Conservation (phyloP, 2,797 vertebrate species). For the Manis pentadactyla region DNA sequence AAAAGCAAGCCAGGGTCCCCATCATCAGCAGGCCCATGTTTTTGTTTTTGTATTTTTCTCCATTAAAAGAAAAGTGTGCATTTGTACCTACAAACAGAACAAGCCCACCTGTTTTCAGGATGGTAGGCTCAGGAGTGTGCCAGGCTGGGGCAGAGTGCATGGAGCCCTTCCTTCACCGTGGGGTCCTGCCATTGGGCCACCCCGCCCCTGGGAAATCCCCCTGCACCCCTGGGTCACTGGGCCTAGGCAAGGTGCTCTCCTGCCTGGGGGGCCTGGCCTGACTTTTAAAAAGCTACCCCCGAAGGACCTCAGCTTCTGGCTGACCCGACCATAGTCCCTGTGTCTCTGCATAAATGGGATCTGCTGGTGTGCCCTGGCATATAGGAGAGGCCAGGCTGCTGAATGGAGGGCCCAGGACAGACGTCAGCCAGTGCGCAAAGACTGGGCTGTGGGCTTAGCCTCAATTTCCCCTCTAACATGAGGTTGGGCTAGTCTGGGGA, state of each 20-base stretch:
- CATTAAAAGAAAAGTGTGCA: too few relatives aligned
- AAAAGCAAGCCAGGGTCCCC: rapidly evolving
- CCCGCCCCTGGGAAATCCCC: background rate
- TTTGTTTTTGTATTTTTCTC: background rate
- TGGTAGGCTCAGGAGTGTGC: background rate
- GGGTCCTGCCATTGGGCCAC: background rate
- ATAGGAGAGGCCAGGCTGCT: rapidly evolving
- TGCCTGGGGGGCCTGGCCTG: background rate
- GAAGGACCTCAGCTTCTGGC: background rate
- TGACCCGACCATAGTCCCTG: rapidly evolving
- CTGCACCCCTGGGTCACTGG: rapidly evolving
- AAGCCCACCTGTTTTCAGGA: background rate
- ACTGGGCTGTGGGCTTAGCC: background rate
- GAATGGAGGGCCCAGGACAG: rapidly evolving
- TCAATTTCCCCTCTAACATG: background rate
- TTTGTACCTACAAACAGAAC: too few relatives aligned
- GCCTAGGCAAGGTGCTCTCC: background rate
- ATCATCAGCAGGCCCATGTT: rapidly evolving
- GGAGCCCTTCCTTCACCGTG: background rate
- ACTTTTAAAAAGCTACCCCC: background rate
- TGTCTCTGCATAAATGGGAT: rapidly evolving
- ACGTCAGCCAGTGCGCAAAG: rapidly evolving
- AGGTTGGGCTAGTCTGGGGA: rapidly evolving
- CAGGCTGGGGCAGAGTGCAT: rapidly evolving
- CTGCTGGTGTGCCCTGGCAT: rapidly evolving